Percentiles rank a stretch among this genome's conserved stretches.
phyloP scores from a whole-genome alignment of 2,113 vertebrate genomes.

The Oophaga pumilio region DNA sequence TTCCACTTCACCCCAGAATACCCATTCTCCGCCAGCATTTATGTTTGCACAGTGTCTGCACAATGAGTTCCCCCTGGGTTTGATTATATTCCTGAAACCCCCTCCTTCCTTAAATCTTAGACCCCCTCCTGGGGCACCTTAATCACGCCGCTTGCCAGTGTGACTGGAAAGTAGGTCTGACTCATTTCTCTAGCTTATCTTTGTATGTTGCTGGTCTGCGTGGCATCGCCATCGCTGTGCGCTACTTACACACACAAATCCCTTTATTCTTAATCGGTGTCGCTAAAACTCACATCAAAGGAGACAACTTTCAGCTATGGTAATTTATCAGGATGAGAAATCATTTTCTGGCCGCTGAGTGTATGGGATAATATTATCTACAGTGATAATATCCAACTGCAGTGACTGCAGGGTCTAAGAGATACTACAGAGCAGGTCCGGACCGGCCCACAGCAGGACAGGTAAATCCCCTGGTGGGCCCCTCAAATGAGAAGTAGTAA shows the following conservation, averaged over 20 bases:
- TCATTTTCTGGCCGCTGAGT: not conserved
- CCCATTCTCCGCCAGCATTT: not conserved
- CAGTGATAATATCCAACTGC: too few relatives aligned
- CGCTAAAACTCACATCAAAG: not conserved
- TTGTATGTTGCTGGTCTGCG: not conserved
- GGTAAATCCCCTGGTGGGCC: too few relatives aligned
- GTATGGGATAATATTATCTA: not conserved
- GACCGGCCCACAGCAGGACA: too few relatives aligned
- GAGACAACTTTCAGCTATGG: not conserved
- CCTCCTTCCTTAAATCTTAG: not conserved
- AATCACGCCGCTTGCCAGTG: not conserved
- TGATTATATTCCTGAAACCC: conserved; percentile 29
- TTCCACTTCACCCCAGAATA: conserved; percentile 39
- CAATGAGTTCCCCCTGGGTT: conserved; percentile 45
- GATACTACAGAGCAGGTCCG: too few relatives aligned
- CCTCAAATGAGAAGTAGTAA: too few relatives aligned
- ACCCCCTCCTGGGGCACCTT: not conserved
- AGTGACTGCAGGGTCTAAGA: too few relatives aligned
- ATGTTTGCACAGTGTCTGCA: not conserved
- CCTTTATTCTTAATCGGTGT: not conserved
- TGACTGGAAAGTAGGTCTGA: not conserved
- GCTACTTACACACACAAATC: not conserved
- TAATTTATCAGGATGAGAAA: not conserved
- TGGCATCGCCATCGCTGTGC: not conserved
- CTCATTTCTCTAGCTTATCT: conserved; percentile 1